Base-by-base conservation (phyloP, 2,888 invertebrate genomes). In the Parnassius smintheus region DNA sequence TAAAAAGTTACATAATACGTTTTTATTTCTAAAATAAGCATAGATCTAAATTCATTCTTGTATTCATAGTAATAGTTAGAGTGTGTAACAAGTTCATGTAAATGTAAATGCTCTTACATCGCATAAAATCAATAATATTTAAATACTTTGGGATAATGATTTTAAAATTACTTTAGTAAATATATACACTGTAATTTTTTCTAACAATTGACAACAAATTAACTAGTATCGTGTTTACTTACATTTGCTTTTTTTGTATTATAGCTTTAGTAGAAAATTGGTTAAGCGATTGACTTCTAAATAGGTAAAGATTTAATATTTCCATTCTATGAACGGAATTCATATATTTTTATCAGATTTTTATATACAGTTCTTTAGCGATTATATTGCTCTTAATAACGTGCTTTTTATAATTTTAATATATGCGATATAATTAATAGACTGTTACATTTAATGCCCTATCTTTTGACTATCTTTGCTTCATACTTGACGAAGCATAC, bases 201-300 rank as follows among this genome's bases (percentile, higher is more conserved):
- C 75, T 82, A 83, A 78, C 80, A 84, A 84, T 84, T 84, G 84
- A 85, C 83, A 79, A 73, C 72, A 73, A 77, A 80, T 77, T 78
- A 72, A 74, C 74, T 74, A 72, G 51, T 48, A 56, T 66, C 4
- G 12, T 60, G 60, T 66, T 69, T 70, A 70, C 70, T 65, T 65
- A 73, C 68, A 66, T 41, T 2, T 51, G 35, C 11, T 41, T 45
- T 46, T 18, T 44, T 42, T 42, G n/a, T 48, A 13, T 22, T 13
- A 42, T 53, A 42, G n/a, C 9, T 57, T 48, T 22, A 11, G 45
- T 56, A 53, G 48, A 59, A 59, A 61, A 53, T 42, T 42, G 9
- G 8, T 35, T 48, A 56, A 54, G 53, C 56, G 12, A 18, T 25
- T n/a, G 59, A 52, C 25, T 12, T 18, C 11, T 42, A 58, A 62